Evolutionary conservation across 2,888 invertebrate genomes (phyloP), one percentile per base, ranked within the genome.

Genomic region (Apomyelois bistriatella): DNA sequence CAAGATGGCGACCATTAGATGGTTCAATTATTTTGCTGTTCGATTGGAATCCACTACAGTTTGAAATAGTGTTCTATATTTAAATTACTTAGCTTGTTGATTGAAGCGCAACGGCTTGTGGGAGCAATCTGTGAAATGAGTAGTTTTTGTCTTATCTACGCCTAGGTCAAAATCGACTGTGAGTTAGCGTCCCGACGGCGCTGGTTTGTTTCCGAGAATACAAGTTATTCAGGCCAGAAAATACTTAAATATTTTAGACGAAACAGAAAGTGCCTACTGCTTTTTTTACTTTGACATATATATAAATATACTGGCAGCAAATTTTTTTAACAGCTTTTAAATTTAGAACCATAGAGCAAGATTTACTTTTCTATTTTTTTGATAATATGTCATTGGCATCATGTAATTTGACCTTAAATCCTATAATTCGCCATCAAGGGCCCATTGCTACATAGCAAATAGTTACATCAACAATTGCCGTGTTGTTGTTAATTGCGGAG

Each of bases 391-490:
- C 22, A 22, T 22, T 22, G 22, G 5, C 22, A 22, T 22, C 22
- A 22, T 22, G 22, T 22, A 5, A 3, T 22, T 22, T 32, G 10
- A 36, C 36, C 36, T 36, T 36, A 36, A 36, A 36, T 36, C 10
- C 36, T 10, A 1, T 35, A 41, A 2, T 10, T 10, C 38, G 1
- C 42, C 10, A 13, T 53, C 53, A 50, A 57, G 57, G 53, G 56
- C 35, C 57, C 55, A 54, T 58, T 63, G 55, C 60, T 8, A 58
- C 54, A 61, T 58, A 42, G 50, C 51, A 42, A 35, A 17, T 40
- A 40, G 64, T 70, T 72, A 60, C 68, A 55, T 62, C 61, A 60
- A 46, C 50, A 64, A 64, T 76, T 76, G 73, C 46, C 67, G 55
- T 53, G 38, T 36, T 41, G 30, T 38, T 56, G 73, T 64, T 72